Evolutionary conservation across 1,140 invertebrate genomes (phyloP), one percentile per base, ranked within the genome.

Genomic region (Musca domestica): DNA sequence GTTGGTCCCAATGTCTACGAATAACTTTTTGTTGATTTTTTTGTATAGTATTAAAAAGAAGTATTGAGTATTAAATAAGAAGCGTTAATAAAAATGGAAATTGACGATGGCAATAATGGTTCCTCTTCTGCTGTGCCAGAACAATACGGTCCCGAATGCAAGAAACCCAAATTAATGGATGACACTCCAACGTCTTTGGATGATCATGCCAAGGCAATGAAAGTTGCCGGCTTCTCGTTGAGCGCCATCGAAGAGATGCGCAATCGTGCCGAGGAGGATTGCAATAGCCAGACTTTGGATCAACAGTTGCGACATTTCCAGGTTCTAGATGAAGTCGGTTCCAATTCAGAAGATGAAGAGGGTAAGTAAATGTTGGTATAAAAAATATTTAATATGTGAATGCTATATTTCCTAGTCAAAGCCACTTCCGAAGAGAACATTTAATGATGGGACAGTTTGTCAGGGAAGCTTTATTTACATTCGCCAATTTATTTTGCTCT

Each of bases 271-370:
- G 75, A 77, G 19, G 76, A 73, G 5, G 76, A 76, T 47, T 64
- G 73, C 1, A 71, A 73, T 9, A 72, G 68, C 10, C 74, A 74
- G 47, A 69, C 72, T 0, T 71, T 77, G 30, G 76, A 80, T 66
- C 73, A 81, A 61, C 76, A 80, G 66, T 70, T 87, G 49, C 80
- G 87, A 52, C 87, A 91, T 70, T 94, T 93, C 79, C 89, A 92
- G 74, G 88, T 94, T 23, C 80, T 93, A 22, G 92, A 94, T 79
- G 92, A 94, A 81, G 85, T 91, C 14, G 83, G 83, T 47, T 83
- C 83, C 5, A 84, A 83, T 71, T 22, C 64, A 9, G 64, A 69
- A 4, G 68, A 69, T 71, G 67, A 69, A 30, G 85, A 85, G 71
- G 85, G 86, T 72, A 86, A 86, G 74, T 85, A 85, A 67, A 83